Evolutionary conservation across 1,140 invertebrate species (phyloP).

Genomic region (Dendroctonus ponderosae): DNA sequence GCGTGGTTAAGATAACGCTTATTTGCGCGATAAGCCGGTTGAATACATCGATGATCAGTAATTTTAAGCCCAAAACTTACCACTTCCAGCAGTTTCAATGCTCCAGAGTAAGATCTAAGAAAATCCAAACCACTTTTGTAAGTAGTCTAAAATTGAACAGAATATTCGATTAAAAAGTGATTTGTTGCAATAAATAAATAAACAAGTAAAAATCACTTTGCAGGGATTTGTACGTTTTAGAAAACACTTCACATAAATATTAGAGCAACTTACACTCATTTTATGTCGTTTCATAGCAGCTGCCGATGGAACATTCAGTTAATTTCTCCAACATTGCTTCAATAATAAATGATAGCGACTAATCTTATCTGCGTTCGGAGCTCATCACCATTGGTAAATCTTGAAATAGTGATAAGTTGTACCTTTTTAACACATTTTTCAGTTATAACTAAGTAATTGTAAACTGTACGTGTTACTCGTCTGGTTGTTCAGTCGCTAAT

Average conservation of each 20-base stretch:
- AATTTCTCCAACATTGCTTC: conserved; percentile 8
- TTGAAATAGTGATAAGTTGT: too few species aligned
- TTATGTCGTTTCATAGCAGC: neutral
- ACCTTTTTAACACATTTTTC: too few species aligned
- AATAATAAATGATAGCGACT: conserved; percentile 5
- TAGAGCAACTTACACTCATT: neutral
- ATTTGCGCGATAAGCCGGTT: too few species aligned
- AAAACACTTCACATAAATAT: too few species aligned
- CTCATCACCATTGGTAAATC: too few species aligned
- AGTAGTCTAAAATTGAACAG: conserved; percentile 2
- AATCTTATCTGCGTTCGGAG: conserved; percentile 3
- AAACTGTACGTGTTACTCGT: too few species aligned
- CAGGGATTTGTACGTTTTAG: too few species aligned
- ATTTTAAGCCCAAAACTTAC: conserved; percentile 15
- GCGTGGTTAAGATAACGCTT: too few species aligned
- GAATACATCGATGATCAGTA: too few species aligned
- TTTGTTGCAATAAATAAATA: neutral
- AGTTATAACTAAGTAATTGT: too few species aligned
- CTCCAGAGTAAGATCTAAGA: conserved; percentile 17
- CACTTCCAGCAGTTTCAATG: conserved; percentile 21
- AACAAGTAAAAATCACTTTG: too few species aligned
- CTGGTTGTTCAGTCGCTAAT: too few species aligned
- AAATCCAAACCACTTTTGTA: conserved; percentile 10
- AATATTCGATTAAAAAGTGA: neutral
- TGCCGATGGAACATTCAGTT: neutral